Evolutionary conservation across 2,888 invertebrate genomes (phyloP), one percentile per base, ranked within the genome.

Genomic region (Melanchra persicariae): DNA sequence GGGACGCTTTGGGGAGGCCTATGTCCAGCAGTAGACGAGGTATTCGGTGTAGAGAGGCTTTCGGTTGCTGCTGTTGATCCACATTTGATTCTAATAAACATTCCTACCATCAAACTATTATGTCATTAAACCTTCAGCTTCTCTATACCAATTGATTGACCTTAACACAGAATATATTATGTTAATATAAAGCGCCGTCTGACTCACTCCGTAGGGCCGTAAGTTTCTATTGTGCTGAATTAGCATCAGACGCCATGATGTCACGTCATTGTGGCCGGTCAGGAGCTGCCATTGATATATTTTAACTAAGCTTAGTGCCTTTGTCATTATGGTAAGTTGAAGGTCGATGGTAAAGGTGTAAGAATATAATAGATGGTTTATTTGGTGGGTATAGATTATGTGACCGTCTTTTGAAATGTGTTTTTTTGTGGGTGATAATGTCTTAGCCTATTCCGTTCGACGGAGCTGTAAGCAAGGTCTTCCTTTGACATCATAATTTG

Each of bases 241-340:
- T 74, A 67, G 51, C 57, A 78, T 73, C 59, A 63, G 75, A 12
- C 43, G 54, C 69, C 57, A 84, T 87, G 87, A 88, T 88, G 82
- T 88, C 87, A 87, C 77, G 61, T 70, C 79, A 79, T 82, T 85
- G 85, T 81, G 72, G 60, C 71, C 82, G 84, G 85, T 87, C 88
- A 88, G 80, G 88, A 87, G 22, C 74, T 70, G 71, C 70, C 80
- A 74, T 77, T 77, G 79, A 74, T 75, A 79, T 78, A 77, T 81
- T 84, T 76, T 59, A 64, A 74, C 60, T 63, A 69, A 79, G 70
- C 62, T 79, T 64, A 66, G 51, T 47, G 9, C 4, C 5, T 61
- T 40, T 61, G 47, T 51, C 24, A 19, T 37, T 61, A 67, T 52
- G 34, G 40, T 59, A 64, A 47, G 34, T 30, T 49, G 59, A 64